Percentiles rank a stretch among this genome's conserved stretches.
phyloP scores from a whole-genome alignment of 2,888 invertebrate species.

The Saturnia japonica region DNA sequence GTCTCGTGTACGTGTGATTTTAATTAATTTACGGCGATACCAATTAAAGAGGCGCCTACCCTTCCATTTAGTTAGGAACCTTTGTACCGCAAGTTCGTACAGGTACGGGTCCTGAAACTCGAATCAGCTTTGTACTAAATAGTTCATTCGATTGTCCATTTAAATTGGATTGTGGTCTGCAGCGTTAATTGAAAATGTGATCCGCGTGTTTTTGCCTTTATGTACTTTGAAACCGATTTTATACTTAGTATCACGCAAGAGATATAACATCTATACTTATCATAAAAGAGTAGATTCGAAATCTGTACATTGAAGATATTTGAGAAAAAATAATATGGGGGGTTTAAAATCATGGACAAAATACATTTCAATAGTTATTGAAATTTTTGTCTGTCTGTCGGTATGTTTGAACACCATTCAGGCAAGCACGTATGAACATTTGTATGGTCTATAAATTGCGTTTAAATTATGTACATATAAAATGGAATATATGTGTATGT shows the following conservation, averaged over 20 bases:
- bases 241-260: not conserved
- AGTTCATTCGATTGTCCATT: constrained; percentile 16
- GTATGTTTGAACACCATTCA: too few relatives aligned
- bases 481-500: too few relatives aligned
- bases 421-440: too few relatives aligned
- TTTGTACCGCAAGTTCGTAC: constrained; percentile 23
- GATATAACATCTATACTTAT: not conserved
- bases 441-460: too few relatives aligned
- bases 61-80: constrained; percentile 28
- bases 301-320: too few relatives aligned
- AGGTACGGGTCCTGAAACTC: constrained; percentile 9
- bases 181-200: constrained; percentile 12
- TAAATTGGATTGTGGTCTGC: constrained; percentile 12
- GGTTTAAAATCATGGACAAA: too few relatives aligned
- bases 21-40: constrained; percentile 47
- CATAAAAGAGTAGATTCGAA: too few relatives aligned
- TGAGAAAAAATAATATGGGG: too few relatives aligned
- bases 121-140: constrained; percentile 18
- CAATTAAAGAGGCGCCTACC: constrained; percentile 36
- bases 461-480: too few relatives aligned
- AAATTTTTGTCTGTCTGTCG: too few relatives aligned
- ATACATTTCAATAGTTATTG: too few relatives aligned
- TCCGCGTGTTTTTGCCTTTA: constrained; percentile 6
- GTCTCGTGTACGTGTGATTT: constrained; percentile 28
- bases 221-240: constrained; percentile 3